These are phyloP conservation scores for Paramuricea clavata DNA, from an alignment of 92 coral and sea anemone genomes.

Conservation along the genomic window DNA sequence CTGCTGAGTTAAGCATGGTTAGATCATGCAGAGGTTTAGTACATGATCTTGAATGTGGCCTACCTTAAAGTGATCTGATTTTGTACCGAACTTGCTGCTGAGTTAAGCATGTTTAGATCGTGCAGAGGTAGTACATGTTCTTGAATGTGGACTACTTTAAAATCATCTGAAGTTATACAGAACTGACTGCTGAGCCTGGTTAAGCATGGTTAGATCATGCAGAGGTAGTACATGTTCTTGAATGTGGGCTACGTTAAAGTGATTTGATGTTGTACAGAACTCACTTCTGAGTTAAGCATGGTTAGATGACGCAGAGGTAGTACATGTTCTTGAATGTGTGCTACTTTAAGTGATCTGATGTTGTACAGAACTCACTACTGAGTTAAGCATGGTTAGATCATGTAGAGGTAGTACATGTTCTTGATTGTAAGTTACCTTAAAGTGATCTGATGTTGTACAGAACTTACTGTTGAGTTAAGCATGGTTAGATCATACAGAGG, in stretches of 20 bases:
- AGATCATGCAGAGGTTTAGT: too few relatives aligned
- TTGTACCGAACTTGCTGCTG: too few relatives aligned
- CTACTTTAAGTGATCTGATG: not conserved
- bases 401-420: not conserved
- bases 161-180: too few relatives aligned
- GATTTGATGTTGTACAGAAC: conserved; percentile 6
- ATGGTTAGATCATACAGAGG: too few relatives aligned
- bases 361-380: not conserved
- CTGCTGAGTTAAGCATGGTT: too few relatives aligned
- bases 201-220: conserved; percentile 8
- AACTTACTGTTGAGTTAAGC: too few relatives aligned
- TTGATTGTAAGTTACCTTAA: conserved; percentile 40
- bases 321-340: conserved; percentile 5
- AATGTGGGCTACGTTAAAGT: not conserved
- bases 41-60: too few relatives aligned
- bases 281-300: not conserved
- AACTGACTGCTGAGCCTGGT: too few relatives aligned
- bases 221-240: not conserved
- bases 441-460: conserved; percentile 19
- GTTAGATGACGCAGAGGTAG: conserved; percentile 3
- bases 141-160: too few relatives aligned
- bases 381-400: not conserved
- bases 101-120: not conserved
- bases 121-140: not conserved
- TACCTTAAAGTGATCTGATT: too few relatives aligned